Conservation (phyloP, 1,140 invertebrate species). For the Bombus breviceps region DNA sequence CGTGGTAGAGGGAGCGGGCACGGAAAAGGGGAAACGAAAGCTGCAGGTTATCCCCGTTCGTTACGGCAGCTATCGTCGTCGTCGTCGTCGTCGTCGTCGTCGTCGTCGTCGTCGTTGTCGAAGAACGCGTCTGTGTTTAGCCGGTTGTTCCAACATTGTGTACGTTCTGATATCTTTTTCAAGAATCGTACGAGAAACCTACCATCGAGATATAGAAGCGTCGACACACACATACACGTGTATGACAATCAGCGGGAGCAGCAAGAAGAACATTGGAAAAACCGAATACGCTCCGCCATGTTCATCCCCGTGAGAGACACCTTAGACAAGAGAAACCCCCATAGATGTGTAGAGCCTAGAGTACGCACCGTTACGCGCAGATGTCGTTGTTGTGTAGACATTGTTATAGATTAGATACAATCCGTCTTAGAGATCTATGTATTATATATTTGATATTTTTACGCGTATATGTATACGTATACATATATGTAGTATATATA, state of each 20-base stretch:
- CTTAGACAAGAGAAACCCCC: slow-evolving; percentile 60
- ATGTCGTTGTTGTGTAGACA: slow-evolving; percentile 59
- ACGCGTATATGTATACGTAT: background rate
- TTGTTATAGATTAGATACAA: slow-evolving; percentile 54
- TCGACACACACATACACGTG: background rate
- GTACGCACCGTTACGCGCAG: slow-evolving; percentile 56
- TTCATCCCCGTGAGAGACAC: slow-evolving; percentile 62
- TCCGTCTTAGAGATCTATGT: slow-evolving; percentile 19
- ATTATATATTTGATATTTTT: slow-evolving; percentile 6
- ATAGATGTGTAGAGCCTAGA: slow-evolving; percentile 66
- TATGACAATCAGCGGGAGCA: background rate
- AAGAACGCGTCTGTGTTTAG: background rate
- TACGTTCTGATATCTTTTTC: background rate
- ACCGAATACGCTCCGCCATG: slow-evolving; percentile 42
- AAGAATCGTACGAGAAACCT: no score
- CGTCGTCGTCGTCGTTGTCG: background rate
- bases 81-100: no score
- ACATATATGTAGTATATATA: background rate
- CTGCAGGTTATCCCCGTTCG: background rate
- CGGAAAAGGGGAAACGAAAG: slow-evolving; percentile 21
- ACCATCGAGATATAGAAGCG: background rate
- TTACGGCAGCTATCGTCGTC: background rate
- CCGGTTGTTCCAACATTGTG: background rate
- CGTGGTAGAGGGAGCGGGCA: background rate
- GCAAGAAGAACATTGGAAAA: slow-evolving; percentile 3